Evolutionary conservation across 2,888 invertebrate species (phyloP), one percentile per base, ranked within the genome.

Genomic region (Drosophila anomelani): DNA sequence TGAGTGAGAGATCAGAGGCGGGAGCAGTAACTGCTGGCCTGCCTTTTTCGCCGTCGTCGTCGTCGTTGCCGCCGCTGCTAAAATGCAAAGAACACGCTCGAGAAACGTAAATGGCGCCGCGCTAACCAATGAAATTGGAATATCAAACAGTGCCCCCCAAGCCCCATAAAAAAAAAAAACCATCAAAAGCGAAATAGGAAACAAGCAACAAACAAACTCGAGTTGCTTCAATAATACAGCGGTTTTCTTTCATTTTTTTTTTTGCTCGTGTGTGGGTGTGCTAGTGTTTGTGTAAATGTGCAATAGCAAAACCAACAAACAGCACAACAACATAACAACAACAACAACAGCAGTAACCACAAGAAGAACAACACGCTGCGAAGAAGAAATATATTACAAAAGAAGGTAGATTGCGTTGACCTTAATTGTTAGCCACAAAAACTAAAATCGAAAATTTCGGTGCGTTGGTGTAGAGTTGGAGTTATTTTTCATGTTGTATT

Each of bases 71-170:
- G 49, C 32, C 57, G 69, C 70, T 53, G 71, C 70, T 59, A 73
- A 72, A 72, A 72, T 72, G 74, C 74, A 53, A 63, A 72, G 55
- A 72, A 72, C 74, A 74, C 72, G 74, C 74, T 72, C 53, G 64
- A 73, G 59, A 51, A 70, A 58, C 68, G 70, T 69, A 69, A 68
- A 68, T 68, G 68, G 70, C 68, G 68, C 58, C 68, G 58, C 58
- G 70, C 70, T 69, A 69, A 70, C 59, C 58, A 70, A 70, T 70
- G 58, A 51, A 70, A 69, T 70, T 70, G 70, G 71, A 69, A 58
- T 70, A 70, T 69, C 70, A 69, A 69, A 70, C 68, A 68, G 68
- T 68, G 70, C 70, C 47, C 57, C 68, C 49, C 69, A 47, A 69
- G 36, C 36, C 70, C 69, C 67, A 69, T 49, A 68, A 15, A n/a